These are phyloP conservation scores for Drosophila neotestacea DNA, from an alignment of 2,888 invertebrate species.

Conservation along the genomic window DNA sequence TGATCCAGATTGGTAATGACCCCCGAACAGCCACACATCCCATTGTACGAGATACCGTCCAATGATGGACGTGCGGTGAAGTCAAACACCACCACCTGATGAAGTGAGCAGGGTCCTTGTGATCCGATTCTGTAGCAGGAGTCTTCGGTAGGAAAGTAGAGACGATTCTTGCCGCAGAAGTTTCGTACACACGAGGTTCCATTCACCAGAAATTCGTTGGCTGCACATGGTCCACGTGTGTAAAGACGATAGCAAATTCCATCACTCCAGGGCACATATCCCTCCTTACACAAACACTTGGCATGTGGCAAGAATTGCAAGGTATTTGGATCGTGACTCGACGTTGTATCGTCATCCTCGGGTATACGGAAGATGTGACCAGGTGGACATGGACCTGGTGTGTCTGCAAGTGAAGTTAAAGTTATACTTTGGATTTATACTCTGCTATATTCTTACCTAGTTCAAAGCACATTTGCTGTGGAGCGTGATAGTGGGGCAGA, in stretches of 20 bases:
- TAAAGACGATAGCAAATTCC: slow-evolving; percentile 91
- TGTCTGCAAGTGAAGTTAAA: slow-evolving; percentile 86
- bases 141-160: slow-evolving; percentile 91
- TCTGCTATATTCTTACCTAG: slow-evolving; percentile 86
- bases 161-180: slow-evolving; percentile 90
- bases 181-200: slow-evolving; percentile 89
- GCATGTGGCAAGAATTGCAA: slow-evolving; percentile 85
- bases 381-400: slow-evolving; percentile 90
- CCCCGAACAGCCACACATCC: slow-evolving; percentile 90
- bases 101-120: slow-evolving; percentile 90
- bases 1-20: slow-evolving; percentile 84
- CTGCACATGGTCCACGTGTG: slow-evolving; percentile 91
- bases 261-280: slow-evolving; percentile 88
- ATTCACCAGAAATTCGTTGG: slow-evolving; percentile 89
- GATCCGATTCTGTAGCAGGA: slow-evolving; percentile 92
- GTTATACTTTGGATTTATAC: background rate
- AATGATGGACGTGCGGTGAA: slow-evolving; percentile 91
- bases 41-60: slow-evolving; percentile 93
- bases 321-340: slow-evolving; percentile 35
- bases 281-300: slow-evolving; percentile 89
- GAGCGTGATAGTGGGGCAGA: slow-evolving; percentile 91
- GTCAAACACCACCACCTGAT: slow-evolving; percentile 92
- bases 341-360: slow-evolving; percentile 78
- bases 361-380: slow-evolving; percentile 90
- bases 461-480: slow-evolving; percentile 90